phyloP scores from a whole-genome alignment of 2,113 vertebrate species.

The Aptenodytes patagonicus region DNA sequence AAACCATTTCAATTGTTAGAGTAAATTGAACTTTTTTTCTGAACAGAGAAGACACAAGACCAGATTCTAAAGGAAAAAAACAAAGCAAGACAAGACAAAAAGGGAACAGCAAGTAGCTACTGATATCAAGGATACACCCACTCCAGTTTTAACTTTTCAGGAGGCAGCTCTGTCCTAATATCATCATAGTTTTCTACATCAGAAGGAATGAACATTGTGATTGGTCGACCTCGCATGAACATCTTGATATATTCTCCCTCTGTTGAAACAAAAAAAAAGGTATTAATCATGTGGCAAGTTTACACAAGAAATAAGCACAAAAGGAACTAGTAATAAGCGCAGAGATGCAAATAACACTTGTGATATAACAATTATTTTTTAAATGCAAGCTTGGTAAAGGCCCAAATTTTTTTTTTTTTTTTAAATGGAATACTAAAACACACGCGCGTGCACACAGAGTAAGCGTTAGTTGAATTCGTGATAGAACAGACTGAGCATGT shows the following conservation, averaged over 20 bases:
- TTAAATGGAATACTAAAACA: neutral
- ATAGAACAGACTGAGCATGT: neutral
- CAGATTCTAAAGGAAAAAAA: neutral
- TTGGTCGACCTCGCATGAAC: slow-evolving; percentile 98
- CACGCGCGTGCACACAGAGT: neutral
- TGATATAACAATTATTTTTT: neutral
- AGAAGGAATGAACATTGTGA: slow-evolving; percentile 98
- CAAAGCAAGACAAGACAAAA: neutral
- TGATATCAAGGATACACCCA: slow-evolving; percentile 95
- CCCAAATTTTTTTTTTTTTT: neutral
- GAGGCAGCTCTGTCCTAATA: slow-evolving; percentile 88
- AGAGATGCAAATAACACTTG: neutral
- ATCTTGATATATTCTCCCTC: slow-evolving; percentile 97
- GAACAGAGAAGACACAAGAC: neutral
- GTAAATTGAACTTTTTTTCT: neutral
- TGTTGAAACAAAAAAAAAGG: slow-evolving; percentile 75
- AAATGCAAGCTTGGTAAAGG: neutral
- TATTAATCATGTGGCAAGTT: slow-evolving; percentile 33
- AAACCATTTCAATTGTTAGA: neutral
- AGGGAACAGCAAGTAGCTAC: neutral
- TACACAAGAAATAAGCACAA: neutral
- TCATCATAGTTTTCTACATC: slow-evolving; percentile 92
- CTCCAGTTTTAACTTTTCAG: slow-evolving; percentile 95
- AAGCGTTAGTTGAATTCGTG: neutral
- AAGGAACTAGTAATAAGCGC: neutral